Evolutionary conservation across 2,888 invertebrate species (phyloP), one percentile per base, ranked within the genome.

Genomic region (Physocephala rufipes): DNA sequence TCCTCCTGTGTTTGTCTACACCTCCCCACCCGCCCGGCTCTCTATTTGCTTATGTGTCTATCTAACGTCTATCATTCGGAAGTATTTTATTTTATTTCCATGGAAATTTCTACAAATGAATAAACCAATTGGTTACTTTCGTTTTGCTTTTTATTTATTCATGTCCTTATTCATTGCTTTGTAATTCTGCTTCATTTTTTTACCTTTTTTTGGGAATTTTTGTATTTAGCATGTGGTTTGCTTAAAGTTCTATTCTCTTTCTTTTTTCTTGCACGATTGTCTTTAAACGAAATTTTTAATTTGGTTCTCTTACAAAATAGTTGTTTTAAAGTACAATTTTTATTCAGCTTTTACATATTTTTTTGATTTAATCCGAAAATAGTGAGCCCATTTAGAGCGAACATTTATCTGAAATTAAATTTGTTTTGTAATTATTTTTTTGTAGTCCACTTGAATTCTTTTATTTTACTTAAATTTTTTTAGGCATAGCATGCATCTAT

Each of bases 41-140:
- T 30, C 55, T 36, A 19, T 36, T 21, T 53, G 53, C 7, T 30
- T 21, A 36, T 65, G 16, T n/a, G 2, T 19, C 30, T 30, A 19
- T 36, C 16, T 24, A 43, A 19, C 36, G 13, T 45, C 26, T 53
- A 19, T 21, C 30, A 36, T 30, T n/a, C 68, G 68, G 68, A 68
- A 49, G 68, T 36, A 61, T 47, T 68, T 68, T 68, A 68, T 68
- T 68, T 68, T 68, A 68, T 68, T 68, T 68, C 49, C 51, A 68
- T 68, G 68, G 61, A 61, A 68, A 51, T 68, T 61, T 68, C 68
- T 28, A 43, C 45, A 36, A 36, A 36, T 9, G 36, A 36, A 9
- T 9, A 36, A n/a, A 4, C 9, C 67, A 59, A 26, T 67, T 49
- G 36, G 51, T 59, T 43, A 59, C 59, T 28, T 19, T 61, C 26